phyloP scores from a whole-genome alignment of 2,888 invertebrate genomes.

The Galeopsomyia nigrocyanea region DNA sequence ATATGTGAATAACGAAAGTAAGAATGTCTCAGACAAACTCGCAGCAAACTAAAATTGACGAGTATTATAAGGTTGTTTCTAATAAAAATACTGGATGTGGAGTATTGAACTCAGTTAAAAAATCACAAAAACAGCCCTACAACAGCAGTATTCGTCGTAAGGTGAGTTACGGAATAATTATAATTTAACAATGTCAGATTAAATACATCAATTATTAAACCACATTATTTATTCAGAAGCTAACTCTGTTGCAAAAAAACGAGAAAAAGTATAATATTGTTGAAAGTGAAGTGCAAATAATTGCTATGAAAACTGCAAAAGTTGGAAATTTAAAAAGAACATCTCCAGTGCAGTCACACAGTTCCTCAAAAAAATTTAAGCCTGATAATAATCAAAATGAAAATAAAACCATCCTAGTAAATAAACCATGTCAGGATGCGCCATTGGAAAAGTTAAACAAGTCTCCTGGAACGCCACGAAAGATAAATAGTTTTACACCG shows the following conservation, averaged over 20 bases:
- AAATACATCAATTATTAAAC: neutral
- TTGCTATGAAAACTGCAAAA: neutral
- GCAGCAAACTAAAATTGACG: constrained; percentile 38
- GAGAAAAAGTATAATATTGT: neutral
- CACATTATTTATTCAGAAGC: neutral
- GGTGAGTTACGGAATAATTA: constrained; percentile 12
- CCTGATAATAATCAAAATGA: neutral
- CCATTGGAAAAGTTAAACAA: neutral
- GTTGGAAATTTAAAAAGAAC: constrained; percentile 12
- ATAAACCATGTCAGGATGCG: neutral
- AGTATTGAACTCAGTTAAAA: neutral
- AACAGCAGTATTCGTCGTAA: neutral
- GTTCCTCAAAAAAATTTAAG: constrained; percentile 30
- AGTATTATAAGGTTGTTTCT: constrained; percentile 36
- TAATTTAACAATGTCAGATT: neutral
- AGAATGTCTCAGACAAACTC: neutral
- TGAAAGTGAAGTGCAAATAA: constrained; percentile 28
- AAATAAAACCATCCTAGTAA: too few species aligned
- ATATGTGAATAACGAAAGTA: neutral
- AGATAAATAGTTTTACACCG: constrained; percentile 34
- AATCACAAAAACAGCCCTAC: neutral
- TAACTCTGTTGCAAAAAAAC: neutral
- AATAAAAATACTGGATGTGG: constrained; percentile 34
- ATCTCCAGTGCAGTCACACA: neutral
- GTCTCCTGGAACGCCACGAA: neutral